Conservation (phyloP, 2,797 vertebrate genomes). For the Lagodon rhomboides region DNA sequence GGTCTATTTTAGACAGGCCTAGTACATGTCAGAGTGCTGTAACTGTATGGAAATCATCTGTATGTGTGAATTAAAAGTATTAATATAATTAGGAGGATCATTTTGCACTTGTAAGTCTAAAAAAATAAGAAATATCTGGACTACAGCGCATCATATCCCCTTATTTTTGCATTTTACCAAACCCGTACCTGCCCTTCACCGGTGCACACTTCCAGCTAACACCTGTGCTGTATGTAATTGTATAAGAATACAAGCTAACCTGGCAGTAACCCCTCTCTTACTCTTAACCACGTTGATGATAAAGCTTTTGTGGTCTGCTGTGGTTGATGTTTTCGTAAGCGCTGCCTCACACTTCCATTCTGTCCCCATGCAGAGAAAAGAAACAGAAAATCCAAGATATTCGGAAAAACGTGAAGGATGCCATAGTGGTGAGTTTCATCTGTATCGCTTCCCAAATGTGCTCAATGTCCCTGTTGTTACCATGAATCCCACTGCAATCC, state of each 20-base stretch:
- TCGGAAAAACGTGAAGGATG: slow-evolving; percentile 99
- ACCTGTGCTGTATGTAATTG: slow-evolving; percentile 26
- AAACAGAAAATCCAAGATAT: slow-evolving; percentile 99
- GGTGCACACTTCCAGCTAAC: not conserved
- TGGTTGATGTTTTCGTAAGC: slow-evolving; percentile 30
- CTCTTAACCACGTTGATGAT: slow-evolving; percentile 38
- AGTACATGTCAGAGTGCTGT: slow-evolving; percentile 64
- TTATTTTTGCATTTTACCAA: slow-evolving; percentile 21
- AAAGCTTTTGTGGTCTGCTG: slow-evolving; percentile 37
- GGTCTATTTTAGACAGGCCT: slow-evolving; percentile 77
- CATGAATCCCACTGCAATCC: slow-evolving; percentile 63
- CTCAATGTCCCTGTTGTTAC: slow-evolving; percentile 43
- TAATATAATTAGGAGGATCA: not conserved
- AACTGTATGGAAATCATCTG: slow-evolving; percentile 45
- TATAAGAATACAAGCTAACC: slow-evolving; percentile 31
- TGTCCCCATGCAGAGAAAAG: slow-evolving; percentile 93
- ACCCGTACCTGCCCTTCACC: not conserved
- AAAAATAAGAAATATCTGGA: not conserved
- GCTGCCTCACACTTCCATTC: slow-evolving; percentile 56
- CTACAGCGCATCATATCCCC: not conserved
- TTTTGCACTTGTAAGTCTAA: slow-evolving; percentile 16
- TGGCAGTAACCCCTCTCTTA: slow-evolving; percentile 24
- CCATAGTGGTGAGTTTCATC: slow-evolving; percentile 95
- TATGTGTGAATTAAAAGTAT: slow-evolving; percentile 1
- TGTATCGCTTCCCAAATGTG: slow-evolving; percentile 29